Evolutionary conservation across 2,797 vertebrate genomes (phyloP).

Genomic region (Scyliorhinus canicula): DNA sequence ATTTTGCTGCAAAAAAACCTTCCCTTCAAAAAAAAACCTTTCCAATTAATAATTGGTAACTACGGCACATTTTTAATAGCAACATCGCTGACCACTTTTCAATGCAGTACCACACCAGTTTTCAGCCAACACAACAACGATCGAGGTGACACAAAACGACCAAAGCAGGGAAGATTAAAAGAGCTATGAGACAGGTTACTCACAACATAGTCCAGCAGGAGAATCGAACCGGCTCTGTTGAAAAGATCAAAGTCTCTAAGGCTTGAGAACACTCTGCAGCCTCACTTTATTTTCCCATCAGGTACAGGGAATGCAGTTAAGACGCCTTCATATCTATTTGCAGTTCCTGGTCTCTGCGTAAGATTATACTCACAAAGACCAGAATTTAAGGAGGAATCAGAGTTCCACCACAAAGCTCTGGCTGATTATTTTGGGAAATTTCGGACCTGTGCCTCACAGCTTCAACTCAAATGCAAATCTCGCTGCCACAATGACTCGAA

Average conservation of each 20-base stretch:
- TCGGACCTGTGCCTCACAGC: not conserved
- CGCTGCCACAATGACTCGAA: not conserved
- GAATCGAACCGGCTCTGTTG: not conserved
- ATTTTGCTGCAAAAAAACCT: not conserved
- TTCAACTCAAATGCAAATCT: not conserved
- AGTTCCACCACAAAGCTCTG: not conserved
- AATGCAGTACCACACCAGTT: not conserved
- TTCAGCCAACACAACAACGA: not conserved
- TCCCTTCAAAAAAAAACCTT: not conserved
- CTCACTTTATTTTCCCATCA: not conserved
- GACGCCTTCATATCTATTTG: not conserved
- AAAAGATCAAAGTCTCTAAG: not conserved
- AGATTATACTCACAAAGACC: slow-evolving; percentile 3
- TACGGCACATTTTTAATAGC: not conserved
- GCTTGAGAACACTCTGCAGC: not conserved
- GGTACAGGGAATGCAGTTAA: not conserved
- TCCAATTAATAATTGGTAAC: not conserved
- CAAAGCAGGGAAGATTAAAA: not conserved
- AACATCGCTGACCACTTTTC: not conserved
- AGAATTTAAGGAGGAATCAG: not conserved
- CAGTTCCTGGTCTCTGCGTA: not conserved
- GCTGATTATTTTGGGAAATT: not conserved
- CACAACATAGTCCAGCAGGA: not conserved
- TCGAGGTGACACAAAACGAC: not conserved
- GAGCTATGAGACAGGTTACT: not conserved